These are phyloP conservation scores for Pachyseris speciosa DNA, from an alignment of 64 coral and sea anemone species.

Conservation along the genomic window DNA sequence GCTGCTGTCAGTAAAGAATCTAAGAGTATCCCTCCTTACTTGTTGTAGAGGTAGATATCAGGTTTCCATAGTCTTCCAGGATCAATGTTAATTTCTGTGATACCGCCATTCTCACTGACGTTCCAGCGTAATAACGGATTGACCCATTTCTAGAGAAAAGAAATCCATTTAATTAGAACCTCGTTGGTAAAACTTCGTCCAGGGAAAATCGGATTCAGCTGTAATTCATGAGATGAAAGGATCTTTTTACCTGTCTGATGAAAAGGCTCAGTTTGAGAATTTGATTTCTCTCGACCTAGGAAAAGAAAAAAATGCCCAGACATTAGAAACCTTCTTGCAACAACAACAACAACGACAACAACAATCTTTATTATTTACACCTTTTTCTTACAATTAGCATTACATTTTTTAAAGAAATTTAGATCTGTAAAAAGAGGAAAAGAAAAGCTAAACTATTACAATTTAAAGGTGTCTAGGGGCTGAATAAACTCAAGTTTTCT, in stretches of 20 bases:
- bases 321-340: neutral
- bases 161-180: no score
- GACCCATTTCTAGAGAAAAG: conserved; percentile 67
- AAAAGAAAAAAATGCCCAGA: neutral
- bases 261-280: conserved; percentile 66
- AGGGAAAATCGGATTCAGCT: no score
- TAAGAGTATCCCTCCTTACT: conserved; percentile 40
- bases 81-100: conserved; percentile 82
- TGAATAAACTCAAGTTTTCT: no score
- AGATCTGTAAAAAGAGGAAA: no score
- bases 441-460: no score
- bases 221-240: neutral
- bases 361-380: no score
- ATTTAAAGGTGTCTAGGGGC: no score
- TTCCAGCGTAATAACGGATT: conserved; percentile 84
- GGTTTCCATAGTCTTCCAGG: conserved; percentile 84
- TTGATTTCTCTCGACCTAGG: conserved; percentile 57
- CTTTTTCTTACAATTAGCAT: neutral
- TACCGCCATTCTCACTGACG: conserved; percentile 59
- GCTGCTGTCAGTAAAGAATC: neutral
- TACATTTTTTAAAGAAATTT: no score
- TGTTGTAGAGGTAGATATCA: conserved; percentile 95
- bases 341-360: neutral
- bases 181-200: no score
- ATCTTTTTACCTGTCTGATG: conserved; percentile 56